Conservation (phyloP, 1,140 invertebrate species). For the Drosophila hydei region DNA sequence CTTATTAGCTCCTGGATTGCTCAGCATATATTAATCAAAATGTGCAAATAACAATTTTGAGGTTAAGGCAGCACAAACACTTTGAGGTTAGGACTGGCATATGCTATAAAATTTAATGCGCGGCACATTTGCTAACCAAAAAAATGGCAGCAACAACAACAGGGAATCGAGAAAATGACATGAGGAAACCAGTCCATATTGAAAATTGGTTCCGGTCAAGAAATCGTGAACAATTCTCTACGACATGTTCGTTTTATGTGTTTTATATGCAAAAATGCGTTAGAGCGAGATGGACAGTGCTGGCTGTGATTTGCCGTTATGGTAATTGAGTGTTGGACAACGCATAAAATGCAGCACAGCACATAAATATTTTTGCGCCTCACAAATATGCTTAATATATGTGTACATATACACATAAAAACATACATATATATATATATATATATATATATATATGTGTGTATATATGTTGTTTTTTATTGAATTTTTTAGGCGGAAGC, state of each 20-base stretch:
- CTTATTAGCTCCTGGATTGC: neutral
- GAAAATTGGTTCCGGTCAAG: conserved; percentile 70
- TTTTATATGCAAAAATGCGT: conserved; percentile 75
- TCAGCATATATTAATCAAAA: conserved; percentile 24
- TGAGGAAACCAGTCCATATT: conserved; percentile 55
- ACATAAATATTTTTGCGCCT: conserved; percentile 72
- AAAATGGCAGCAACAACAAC: neutral
- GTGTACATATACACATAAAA: neutral
- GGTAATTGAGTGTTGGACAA: conserved; percentile 82
- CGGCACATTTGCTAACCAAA: conserved; percentile 52
- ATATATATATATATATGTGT: conserved; percentile 1
- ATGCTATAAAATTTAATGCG: conserved; percentile 57
- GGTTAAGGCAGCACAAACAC: conserved; percentile 38
- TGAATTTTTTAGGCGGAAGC: conserved; percentile 68
- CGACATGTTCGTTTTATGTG: conserved; percentile 74
- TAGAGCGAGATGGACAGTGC: conserved; percentile 49
- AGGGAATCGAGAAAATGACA: conserved; percentile 63
- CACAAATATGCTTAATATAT: conserved; percentile 73
- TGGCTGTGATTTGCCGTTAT: conserved; percentile 60
- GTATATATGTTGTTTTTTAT: conserved; percentile 55
- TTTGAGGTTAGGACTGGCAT: conserved; percentile 60
- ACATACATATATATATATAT: conserved; percentile 2
- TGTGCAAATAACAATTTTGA: conserved; percentile 46
- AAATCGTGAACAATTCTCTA: conserved; percentile 21
- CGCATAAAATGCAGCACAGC: conserved; percentile 73